Base-by-base conservation (phyloP, 2,888 invertebrate genomes). In the Pheosia gnoma region DNA sequence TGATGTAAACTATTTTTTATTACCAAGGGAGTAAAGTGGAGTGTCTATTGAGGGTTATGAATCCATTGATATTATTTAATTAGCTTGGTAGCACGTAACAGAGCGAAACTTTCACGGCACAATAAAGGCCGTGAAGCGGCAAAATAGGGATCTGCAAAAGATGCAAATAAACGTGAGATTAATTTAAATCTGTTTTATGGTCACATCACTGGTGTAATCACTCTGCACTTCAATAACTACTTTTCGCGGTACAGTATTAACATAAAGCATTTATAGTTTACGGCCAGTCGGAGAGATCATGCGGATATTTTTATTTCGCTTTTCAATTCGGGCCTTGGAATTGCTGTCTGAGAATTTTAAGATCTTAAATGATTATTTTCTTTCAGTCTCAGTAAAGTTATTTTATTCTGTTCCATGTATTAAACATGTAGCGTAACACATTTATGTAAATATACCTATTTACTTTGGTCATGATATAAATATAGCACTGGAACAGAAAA, bases 1-100 rank as follows among this genome's bases (percentile, higher is more conserved):
- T 25, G 11, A 25, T 49, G 36, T 54, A 73, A 62, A 69, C 38
- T 63, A 49, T 39, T 39, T 71, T 73, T 57, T 78, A 72, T 59
- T 7, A 0, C 9, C 13, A 2, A 4, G 5, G 13, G 3, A 38
- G 66, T 75, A 73, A 59, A 59, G 77, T 72, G 53, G 56, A 57
- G 61, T 74, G 71, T 82, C 38, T 64, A 55, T 61, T 72, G 68
- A n/a, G 37, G 38, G 37, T 25, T 61, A 51, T 61, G 51, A 69
- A 59, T 68, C 79, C 75, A 82, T 83, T 85, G 77, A 84, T 82
- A 81, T 84, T 78, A 82, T 84, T 85, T 86, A 85, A 88, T 89
- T 88, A 84, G 84, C 84, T 83, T 81, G 83, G 82, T 82, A 74
- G 78, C 81, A 82, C 84, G 82, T 81, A 85, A 81, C 60, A 52